Percentiles rank a stretch among this genome's conserved stretches.
These are phyloP conservation scores for Pemphredon lugubris DNA, from an alignment of 2,888 invertebrate species.

Conservation along the genomic window DNA sequence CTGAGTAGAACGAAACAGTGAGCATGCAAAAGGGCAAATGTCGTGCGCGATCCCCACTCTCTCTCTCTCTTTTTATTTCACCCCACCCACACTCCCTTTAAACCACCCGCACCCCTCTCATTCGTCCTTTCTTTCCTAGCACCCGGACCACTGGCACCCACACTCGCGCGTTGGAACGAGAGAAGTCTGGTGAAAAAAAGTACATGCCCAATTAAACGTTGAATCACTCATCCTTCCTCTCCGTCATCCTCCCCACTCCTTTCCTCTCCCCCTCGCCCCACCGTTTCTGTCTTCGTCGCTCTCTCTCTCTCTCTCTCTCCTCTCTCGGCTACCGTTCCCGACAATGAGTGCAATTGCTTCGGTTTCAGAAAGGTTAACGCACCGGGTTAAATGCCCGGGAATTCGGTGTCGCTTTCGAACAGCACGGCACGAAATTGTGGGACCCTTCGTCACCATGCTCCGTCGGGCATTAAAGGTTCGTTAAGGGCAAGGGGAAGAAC, in stretches of 20 bases:
- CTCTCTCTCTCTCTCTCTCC: not conserved
- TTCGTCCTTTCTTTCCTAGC: slow-evolving; percentile 19
- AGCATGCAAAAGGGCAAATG: slow-evolving; percentile 49
- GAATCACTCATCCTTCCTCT: slow-evolving; percentile 65
- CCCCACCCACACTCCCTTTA: slow-evolving; percentile 4
- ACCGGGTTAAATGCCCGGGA: slow-evolving; percentile 77
- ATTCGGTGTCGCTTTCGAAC: slow-evolving; percentile 77
- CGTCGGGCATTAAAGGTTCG: slow-evolving; percentile 62
- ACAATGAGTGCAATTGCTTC: slow-evolving; percentile 79
- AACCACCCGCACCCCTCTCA: not conserved
- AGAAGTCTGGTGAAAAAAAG: slow-evolving; percentile 54
- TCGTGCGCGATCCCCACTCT: slow-evolving; percentile 37
- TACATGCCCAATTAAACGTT: slow-evolving; percentile 70
- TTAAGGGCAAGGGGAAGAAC: slow-evolving; percentile 53
- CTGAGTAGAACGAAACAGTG: slow-evolving; percentile 39
- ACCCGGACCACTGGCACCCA: slow-evolving; percentile 49
- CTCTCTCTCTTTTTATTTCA: slow-evolving; percentile 12
- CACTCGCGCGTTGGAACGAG: slow-evolving; percentile 30
- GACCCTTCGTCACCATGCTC: slow-evolving; percentile 52
- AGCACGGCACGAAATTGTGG: slow-evolving; percentile 51
- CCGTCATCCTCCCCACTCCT: slow-evolving; percentile 18
- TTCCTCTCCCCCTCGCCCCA: not conserved
- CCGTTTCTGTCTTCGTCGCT: slow-evolving; percentile 17
- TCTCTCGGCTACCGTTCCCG: slow-evolving; percentile 50
- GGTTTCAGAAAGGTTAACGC: slow-evolving; percentile 78